Evolutionary conservation across 2,113 vertebrate genomes (phyloP), one percentile per base, ranked within the genome.

Genomic region (Leptobrachium leishanense): DNA sequence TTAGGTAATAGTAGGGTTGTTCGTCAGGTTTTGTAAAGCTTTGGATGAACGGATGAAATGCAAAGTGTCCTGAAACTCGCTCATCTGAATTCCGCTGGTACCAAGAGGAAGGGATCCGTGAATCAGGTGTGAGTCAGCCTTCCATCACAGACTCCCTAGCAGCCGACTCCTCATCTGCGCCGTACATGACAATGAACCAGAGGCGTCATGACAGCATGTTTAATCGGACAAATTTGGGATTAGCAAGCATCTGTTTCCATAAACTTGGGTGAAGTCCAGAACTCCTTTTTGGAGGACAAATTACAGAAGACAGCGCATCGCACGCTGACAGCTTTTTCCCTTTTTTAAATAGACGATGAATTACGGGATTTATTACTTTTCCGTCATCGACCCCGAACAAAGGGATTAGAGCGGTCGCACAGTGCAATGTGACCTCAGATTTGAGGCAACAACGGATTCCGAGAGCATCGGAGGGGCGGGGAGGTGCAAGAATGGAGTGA

Each of bases 221-320:
- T 79, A 79, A 78, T 79, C 57, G 50, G 76, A 79, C 76, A 65
- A 41, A 43, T 66, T 72, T 72, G 44, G 68, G 68, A 79, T 79
- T 79, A 79, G 44, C 20, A 10, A 78, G 76, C 76, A 78, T 63
- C 76, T 78, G 76, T 72, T 72, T 55, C 62, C 59, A 41, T 43
- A 73, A 66, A 79, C 55, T 44, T 72, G 59, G 55, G 20, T 59
- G 67, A 20, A 39, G 3, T n/a, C 68, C 68, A 62, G 46, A 62
- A 50, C 2, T 46, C 6, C n/a, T 59, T 69, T 44, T 69, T 31
- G 13, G 76, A n/a, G 43, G 54, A 39, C 10, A 68, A 6, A 71
- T 43, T 43, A 40, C n/a, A 42, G 57, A 68, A 63, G 43, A 2
- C 68, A 6, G 68, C 5, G 2, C 41, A 15, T 59, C 63, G 76